These are phyloP conservation scores for Drosophila borborema DNA, from an alignment of 2,888 invertebrate species.

Conservation along the genomic window DNA sequence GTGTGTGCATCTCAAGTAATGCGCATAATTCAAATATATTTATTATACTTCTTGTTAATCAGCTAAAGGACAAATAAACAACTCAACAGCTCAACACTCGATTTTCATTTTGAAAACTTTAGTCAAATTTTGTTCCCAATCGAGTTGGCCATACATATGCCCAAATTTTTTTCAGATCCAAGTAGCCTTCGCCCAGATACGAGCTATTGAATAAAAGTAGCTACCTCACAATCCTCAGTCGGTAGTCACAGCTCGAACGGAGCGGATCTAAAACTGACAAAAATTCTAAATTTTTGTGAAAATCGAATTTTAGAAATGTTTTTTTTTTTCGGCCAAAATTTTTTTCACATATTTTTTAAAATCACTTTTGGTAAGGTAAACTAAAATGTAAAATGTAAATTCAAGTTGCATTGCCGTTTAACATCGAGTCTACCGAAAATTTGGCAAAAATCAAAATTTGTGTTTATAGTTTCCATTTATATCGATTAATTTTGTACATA, in stretches of 20 bases:
- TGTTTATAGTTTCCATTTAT: not conserved
- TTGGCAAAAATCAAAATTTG: not conserved
- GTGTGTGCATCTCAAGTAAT: conserved; percentile 51
- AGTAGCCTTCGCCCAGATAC: conserved; percentile 1
- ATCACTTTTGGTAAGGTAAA: not conserved
- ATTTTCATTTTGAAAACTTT: not conserved
- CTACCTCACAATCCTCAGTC: conserved; percentile 1
- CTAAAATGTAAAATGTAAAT: not conserved
- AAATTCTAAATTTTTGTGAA: conserved; percentile 14
- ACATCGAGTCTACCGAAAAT: not conserved
- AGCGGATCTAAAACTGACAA: conserved; percentile 6
- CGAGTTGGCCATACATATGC: not conserved
- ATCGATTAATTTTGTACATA: not conserved
- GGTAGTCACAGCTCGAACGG: conserved; percentile 7
- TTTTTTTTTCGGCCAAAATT: not conserved
- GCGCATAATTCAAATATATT: conserved; percentile 71
- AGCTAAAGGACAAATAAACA: conserved; percentile 51
- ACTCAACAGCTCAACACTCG: not conserved
- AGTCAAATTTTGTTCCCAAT: not conserved
- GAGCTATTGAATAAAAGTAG: not conserved
- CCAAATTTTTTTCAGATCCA: not conserved
- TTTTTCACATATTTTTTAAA: not conserved
- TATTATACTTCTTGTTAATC: conserved; percentile 61
- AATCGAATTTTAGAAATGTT: not conserved
- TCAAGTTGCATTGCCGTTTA: not conserved